A percentile compares a stretch with the other conserved stretches of the same genome.
Evolutionary conservation across 2,797 vertebrate species (phyloP).

Genomic region (Stomatorhinus walkeri): DNA sequence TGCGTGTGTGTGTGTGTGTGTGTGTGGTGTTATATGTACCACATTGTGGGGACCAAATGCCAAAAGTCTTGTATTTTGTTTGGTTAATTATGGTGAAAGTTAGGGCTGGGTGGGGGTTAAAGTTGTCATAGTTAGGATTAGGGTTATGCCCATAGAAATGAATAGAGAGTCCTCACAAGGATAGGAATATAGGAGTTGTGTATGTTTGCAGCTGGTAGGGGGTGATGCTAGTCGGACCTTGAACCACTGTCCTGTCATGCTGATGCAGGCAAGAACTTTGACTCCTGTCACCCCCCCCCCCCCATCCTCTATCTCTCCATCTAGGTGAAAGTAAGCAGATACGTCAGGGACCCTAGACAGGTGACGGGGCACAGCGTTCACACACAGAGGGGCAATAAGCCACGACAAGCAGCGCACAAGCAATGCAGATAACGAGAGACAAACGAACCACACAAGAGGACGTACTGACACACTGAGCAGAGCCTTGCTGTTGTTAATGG

Average conservation of each 20-base stretch:
- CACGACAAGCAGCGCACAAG: background rate
- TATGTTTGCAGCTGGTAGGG: background rate
- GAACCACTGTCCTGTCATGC: background rate
- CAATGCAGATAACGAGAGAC: background rate
- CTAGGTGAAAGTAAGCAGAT: background rate
- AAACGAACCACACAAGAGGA: background rate
- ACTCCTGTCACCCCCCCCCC: background rate
- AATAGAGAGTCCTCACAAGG: background rate
- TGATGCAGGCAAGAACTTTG: constrained; percentile 10
- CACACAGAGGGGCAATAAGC: background rate
- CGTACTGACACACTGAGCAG: background rate
- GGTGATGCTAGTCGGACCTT: background rate
- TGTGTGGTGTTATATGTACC: background rate
- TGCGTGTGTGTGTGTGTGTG: background rate
- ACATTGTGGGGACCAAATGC: background rate
- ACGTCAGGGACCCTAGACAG: background rate
- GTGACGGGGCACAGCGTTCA: background rate
- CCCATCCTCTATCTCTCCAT: background rate
- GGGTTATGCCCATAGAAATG: background rate
- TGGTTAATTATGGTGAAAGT: background rate
- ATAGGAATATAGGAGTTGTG: background rate
- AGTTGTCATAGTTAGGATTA: background rate
- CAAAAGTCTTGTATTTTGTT: background rate
- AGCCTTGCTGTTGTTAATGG: background rate
- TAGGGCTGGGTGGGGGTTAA: background rate